These are phyloP conservation scores for Turdus rufiventris DNA, from an alignment of 2,113 vertebrate species.

Conservation along the genomic window DNA sequence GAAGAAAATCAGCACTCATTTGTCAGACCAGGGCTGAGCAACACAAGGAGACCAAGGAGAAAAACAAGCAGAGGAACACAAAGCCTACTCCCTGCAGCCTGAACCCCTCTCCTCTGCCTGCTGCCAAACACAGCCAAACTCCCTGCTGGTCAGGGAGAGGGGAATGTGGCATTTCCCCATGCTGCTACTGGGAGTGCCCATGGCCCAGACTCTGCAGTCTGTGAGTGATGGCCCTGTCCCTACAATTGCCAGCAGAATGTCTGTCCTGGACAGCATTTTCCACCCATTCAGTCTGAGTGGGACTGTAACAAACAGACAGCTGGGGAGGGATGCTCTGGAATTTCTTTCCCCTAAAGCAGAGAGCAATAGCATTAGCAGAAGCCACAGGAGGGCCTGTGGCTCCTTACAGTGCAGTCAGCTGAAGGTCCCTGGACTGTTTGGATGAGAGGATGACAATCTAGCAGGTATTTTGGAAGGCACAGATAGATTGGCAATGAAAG, in stretches of 20 bases:
- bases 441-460: not conserved
- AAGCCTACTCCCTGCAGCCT: not conserved
- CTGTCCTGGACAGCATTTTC: not conserved
- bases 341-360: not conserved
- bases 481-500: not conserved
- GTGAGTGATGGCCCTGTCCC: not conserved
- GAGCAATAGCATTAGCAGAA: not conserved
- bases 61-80: not conserved
- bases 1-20: not conserved
- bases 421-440: not conserved
- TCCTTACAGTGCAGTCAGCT: not conserved
- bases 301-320: not conserved
- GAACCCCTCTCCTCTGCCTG: not conserved
- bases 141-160: not conserved
- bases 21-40: not conserved
- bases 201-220: not conserved
- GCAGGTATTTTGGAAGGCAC: not conserved
- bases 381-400: not conserved
- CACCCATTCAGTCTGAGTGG: not conserved
- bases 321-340: not conserved
- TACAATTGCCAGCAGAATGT: not conserved
- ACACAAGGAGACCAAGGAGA: not conserved
- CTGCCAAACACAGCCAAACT: not conserved
- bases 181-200: not conserved
- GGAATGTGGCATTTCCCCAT: not conserved